phyloP scores from a whole-genome alignment of 2,113 vertebrate genomes.

The Epinephelus fuscoguttatus region DNA sequence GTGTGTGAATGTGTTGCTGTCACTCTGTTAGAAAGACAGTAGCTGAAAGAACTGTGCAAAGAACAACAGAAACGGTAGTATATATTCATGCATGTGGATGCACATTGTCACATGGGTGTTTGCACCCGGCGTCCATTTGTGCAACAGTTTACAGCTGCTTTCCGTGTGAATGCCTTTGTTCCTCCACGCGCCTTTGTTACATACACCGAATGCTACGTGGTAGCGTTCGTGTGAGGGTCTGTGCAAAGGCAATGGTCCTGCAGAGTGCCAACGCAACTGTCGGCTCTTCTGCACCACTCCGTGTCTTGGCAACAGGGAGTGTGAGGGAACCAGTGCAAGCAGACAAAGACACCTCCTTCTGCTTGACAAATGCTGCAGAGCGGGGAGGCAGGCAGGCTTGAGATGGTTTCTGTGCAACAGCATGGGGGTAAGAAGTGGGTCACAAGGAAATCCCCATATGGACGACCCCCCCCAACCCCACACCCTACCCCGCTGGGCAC shows the following conservation, averaged over 20 bases:
- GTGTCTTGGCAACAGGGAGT: slow-evolving; percentile 75
- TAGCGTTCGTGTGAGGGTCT: slow-evolving; percentile 24
- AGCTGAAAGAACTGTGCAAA: slow-evolving; percentile 6
- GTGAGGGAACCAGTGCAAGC: slow-evolving; percentile 65
- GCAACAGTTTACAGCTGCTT: slow-evolving; percentile 19
- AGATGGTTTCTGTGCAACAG: slow-evolving; percentile 54
- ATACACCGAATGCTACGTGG: slow-evolving; percentile 1
- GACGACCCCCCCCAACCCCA: slow-evolving; percentile 43
- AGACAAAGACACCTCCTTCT: slow-evolving; percentile 68
- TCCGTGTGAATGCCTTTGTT: background rate
- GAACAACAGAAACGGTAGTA: slow-evolving; percentile 23
- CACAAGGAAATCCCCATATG: slow-evolving; percentile 78
- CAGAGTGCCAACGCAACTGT: slow-evolving; percentile 65
- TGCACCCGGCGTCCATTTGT: slow-evolving; percentile 9
- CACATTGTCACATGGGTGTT: slow-evolving; percentile 5
- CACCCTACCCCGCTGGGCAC: slow-evolving; percentile 33
- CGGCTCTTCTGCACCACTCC: slow-evolving; percentile 45
- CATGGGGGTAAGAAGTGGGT: slow-evolving; percentile 71
- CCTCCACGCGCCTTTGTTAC: slow-evolving; percentile 1
- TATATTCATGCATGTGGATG: slow-evolving; percentile 5
- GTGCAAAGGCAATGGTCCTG: slow-evolving; percentile 49
- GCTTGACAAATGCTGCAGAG: slow-evolving; percentile 52
- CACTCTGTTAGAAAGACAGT: slow-evolving; percentile 19
- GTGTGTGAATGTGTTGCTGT: slow-evolving; percentile 31
- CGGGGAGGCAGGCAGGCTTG: slow-evolving; percentile 32